Evolutionary conservation across 2,888 invertebrate genomes (phyloP), one percentile per base, ranked within the genome.

Genomic region (Paralinhomoeus sp.): DNA sequence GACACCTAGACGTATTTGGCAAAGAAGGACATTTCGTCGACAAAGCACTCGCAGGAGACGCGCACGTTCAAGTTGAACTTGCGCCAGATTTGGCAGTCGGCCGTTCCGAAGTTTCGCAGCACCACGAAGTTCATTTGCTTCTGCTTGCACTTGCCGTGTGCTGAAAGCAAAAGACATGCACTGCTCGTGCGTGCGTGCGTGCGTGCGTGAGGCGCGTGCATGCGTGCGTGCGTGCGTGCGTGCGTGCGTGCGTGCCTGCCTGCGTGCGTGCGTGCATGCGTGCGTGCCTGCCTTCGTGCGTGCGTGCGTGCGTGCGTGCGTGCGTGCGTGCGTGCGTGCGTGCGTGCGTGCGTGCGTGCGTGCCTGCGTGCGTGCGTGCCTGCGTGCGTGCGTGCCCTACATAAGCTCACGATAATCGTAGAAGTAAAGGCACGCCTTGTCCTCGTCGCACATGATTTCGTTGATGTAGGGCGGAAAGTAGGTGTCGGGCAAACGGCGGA

Each of bases 401-500:
- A n/a, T n/a, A n/a, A n/a, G n/a, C n/a, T n/a, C n/a, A 58, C 58
- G 55, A 43, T 56, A 57, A 43, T 56, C 55, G 44, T 61, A 59
- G 45, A 61, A 60, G 50, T 61, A 62, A 1, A 61, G 50, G 41
- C 61, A 61, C 9, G 58, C 57, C 40, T 57, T 58, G 49, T 61
- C 61, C 38, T 55, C 56, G 43, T 59, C 60, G 47, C 61, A 61
- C 40, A 58, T 55, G 9, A 62, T 59, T 47, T 61, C 61, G 45
- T 61, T 61, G 48, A 61, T 61, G 47, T 61, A 61, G n/a, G 61
- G 61, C 35, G 61, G 61, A 44, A 61, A 61, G 47, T 58, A 61
- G 15, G 53, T 50, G 41, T 59, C 57, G 12, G 61, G 61, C 36
- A 61, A 45, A 27, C 54, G 48, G 17, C 61, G 52, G 36, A 62